Conservation (phyloP, 2,888 invertebrate species). For the Endotricha flammealis region DNA sequence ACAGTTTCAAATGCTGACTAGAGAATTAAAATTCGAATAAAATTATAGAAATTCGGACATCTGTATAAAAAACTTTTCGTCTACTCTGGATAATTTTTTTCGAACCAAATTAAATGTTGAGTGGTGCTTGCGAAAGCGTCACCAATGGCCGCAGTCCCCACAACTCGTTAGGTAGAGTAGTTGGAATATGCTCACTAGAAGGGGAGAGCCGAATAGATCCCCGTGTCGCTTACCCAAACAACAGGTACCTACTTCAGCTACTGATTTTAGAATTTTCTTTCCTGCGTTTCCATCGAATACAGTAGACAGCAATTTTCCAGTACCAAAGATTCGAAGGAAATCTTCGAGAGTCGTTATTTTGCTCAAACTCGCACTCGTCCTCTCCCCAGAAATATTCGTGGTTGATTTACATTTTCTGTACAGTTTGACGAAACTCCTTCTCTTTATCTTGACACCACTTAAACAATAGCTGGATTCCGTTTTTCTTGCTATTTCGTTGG, state of each 20-base stretch:
- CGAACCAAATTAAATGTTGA: too few species aligned
- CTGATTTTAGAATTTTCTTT: slow-evolving; percentile 43
- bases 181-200: too few species aligned
- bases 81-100: too few species aligned
- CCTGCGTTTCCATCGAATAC: slow-evolving; percentile 42
- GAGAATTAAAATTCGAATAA: too few species aligned
- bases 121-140: too few species aligned
- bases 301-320: slow-evolving; percentile 36
- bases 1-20: too few species aligned
- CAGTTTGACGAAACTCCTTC: slow-evolving; percentile 37
- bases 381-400: slow-evolving; percentile 35
- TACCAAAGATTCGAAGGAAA: slow-evolving; percentile 55
- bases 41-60: too few species aligned
- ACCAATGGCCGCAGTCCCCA: too few species aligned
- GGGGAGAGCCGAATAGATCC: too few species aligned
- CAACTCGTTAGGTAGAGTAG: too few species aligned
- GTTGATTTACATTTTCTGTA: slow-evolving; percentile 56
- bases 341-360: slow-evolving; percentile 54
- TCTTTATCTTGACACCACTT: slow-evolving; percentile 19
- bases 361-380: slow-evolving; percentile 32
- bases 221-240: too few species aligned
- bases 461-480: not conserved
- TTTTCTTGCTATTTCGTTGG: not conserved
- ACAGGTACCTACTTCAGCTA: slow-evolving; percentile 49
- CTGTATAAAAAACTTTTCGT: too few species aligned